Evolutionary conservation across 2,797 vertebrate species (phyloP).

Genomic region (Apogon hyalosoma): DNA sequence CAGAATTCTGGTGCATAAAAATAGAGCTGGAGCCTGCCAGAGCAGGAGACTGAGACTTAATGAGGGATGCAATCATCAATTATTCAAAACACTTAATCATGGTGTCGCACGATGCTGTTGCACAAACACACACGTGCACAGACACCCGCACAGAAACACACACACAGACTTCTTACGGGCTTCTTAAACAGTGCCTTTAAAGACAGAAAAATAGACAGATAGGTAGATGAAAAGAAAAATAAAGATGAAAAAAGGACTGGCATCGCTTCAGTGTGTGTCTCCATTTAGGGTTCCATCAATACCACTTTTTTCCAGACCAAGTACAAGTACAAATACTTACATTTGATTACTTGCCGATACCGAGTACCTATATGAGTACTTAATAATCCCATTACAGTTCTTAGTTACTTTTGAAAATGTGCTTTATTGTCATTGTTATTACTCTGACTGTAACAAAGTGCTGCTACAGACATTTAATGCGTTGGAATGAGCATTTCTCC

Average conservation of each 20-base stretch:
- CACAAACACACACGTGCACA: slow-evolving; percentile 59
- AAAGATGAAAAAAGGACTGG: slow-evolving; percentile 17
- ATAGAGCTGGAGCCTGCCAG: slow-evolving; percentile 55
- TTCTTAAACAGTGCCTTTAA: slow-evolving; percentile 36
- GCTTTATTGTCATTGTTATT: no score
- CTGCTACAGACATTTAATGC: no score
- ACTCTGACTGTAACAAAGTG: no score
- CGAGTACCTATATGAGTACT: no score
- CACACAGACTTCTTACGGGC: slow-evolving; percentile 8
- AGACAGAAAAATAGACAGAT: slow-evolving; percentile 22
- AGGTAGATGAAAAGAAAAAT: slow-evolving; percentile 30
- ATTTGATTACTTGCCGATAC: no score
- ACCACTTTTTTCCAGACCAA: no score
- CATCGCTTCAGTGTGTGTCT: slow-evolving; percentile 20
- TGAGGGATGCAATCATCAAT: slow-evolving; percentile 82
- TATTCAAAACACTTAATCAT: slow-evolving; percentile 84
- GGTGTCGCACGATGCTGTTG: slow-evolving; percentile 61
- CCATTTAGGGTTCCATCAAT: not conserved
- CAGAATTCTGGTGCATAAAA: slow-evolving; percentile 63
- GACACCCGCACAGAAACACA: slow-evolving; percentile 17
- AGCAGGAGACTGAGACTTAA: slow-evolving; percentile 77
- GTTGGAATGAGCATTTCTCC: no score
- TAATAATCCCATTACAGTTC: no score
- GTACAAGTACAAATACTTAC: no score
- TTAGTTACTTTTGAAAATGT: no score